A percentile compares a stretch with the other conserved stretches of the same genome.
Evolutionary conservation across 2,797 vertebrate species (phyloP).

Genomic region (Anguilla megastoma): DNA sequence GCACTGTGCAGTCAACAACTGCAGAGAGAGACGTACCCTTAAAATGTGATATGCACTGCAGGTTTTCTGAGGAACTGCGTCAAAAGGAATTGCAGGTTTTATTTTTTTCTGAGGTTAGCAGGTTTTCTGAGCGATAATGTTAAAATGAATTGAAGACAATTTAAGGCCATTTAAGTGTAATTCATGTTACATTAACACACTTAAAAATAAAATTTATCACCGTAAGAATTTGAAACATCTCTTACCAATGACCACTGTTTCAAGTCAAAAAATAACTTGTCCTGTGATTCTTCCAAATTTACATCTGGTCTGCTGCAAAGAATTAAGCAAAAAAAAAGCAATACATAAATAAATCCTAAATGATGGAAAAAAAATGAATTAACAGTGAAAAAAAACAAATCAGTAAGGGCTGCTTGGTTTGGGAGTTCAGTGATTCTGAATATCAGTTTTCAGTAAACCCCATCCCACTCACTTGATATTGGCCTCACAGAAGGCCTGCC

Average conservation of each 20-base stretch:
- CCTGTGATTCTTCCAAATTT: slow-evolving; percentile 54
- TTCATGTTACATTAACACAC: neutral
- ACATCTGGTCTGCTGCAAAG: slow-evolving; percentile 50
- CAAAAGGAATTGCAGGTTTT: neutral
- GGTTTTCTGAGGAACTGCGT: neutral
- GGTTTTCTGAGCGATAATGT: neutral
- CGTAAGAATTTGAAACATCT: neutral
- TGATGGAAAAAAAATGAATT: slow-evolving; percentile 1
- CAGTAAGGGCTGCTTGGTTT: neutral
- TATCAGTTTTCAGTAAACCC: neutral
- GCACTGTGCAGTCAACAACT: slow-evolving; percentile 69
- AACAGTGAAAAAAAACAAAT: slow-evolving; percentile 4
- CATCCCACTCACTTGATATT: slow-evolving; percentile 62
- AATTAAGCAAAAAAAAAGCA: neutral
- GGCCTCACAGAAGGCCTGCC: slow-evolving; percentile 62
- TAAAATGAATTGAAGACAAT: neutral
- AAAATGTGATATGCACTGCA: neutral
- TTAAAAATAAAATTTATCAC: neutral
- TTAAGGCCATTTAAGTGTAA: neutral
- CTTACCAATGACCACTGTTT: slow-evolving; percentile 70
- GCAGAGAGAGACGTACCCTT: neutral
- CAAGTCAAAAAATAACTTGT: slow-evolving; percentile 59
- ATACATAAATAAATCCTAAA: neutral
- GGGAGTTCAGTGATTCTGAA: neutral
- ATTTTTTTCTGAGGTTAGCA: too few relatives aligned